These are phyloP conservation scores for Penaeus vannamei DNA, from an alignment of 1,140 invertebrate species.

Conservation along the genomic window DNA sequence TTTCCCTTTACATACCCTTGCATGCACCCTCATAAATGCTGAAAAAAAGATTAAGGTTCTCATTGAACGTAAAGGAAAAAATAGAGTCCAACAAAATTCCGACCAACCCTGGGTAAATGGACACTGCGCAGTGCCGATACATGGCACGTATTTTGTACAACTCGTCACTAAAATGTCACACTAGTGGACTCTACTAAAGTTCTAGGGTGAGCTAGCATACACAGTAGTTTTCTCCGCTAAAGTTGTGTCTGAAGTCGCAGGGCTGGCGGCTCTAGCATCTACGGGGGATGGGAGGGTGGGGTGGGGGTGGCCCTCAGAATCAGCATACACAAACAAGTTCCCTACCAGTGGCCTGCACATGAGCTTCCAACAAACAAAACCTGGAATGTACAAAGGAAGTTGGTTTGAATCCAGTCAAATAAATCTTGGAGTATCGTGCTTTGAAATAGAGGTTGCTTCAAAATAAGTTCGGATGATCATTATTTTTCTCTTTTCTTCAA, in stretches of 20 bases:
- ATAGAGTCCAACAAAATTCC: slow-evolving; percentile 40
- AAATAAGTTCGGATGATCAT: background rate
- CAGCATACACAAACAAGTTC: slow-evolving; percentile 50
- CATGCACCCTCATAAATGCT: slow-evolving; percentile 52
- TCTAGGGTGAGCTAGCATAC: slow-evolving; percentile 62
- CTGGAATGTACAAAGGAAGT: slow-evolving; percentile 64
- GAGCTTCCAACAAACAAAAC: slow-evolving; percentile 62
- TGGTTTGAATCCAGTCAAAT: slow-evolving; percentile 46
- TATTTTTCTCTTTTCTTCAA: background rate
- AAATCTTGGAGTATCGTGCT: background rate
- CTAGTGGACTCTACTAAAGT: slow-evolving; percentile 53
- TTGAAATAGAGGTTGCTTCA: background rate
- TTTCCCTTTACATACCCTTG: slow-evolving; percentile 8
- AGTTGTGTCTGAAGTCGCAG: slow-evolving; percentile 54
- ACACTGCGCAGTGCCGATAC: slow-evolving; percentile 47
- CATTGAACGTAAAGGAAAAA: slow-evolving; percentile 4
- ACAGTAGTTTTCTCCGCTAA: slow-evolving; percentile 50
- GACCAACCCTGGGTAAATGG: slow-evolving; percentile 52
- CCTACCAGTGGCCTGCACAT: slow-evolving; percentile 64
- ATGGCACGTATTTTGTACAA: slow-evolving; percentile 43
- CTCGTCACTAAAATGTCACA: slow-evolving; percentile 54
- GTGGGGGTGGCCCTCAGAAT: slow-evolving; percentile 43
- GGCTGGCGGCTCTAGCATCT: slow-evolving; percentile 53
- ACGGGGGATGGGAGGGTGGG: slow-evolving; percentile 25
- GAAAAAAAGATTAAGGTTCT: background rate